Percentiles rank a stretch among this genome's conserved stretches.
Evolutionary conservation across 2,797 vertebrate genomes (phyloP).

Genomic region (Trematocara caparti): DNA sequence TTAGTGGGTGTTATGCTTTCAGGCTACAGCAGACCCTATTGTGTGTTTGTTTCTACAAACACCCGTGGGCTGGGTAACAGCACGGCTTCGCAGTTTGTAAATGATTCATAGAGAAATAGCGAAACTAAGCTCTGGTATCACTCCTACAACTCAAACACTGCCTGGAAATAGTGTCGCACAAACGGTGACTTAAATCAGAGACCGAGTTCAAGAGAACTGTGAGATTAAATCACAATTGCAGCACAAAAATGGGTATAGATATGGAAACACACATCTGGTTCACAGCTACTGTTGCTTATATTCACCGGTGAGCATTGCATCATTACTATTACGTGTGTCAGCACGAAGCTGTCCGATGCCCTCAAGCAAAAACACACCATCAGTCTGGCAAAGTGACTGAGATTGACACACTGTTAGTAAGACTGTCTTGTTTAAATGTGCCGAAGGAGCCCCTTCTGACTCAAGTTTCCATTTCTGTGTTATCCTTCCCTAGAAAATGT

Average conservation of each 20-base stretch:
- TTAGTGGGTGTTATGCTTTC: background rate
- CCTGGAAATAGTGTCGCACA: background rate
- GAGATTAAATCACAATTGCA: background rate
- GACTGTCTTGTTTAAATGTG: background rate
- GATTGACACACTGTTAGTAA: conserved; percentile 6
- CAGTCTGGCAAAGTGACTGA: background rate
- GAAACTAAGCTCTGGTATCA: conserved; percentile 19
- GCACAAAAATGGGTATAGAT: background rate
- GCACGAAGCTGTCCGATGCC: background rate
- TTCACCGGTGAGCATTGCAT: background rate
- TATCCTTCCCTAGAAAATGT: background rate
- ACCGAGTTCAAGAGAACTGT: background rate
- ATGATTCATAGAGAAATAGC: conserved; percentile 35
- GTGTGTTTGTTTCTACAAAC: conserved; percentile 28
- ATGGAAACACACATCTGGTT: conserved; percentile 21
- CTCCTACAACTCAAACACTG: conserved; percentile 37
- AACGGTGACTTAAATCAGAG: background rate
- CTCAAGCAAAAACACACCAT: background rate
- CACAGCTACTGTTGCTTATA: background rate
- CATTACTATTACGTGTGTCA: conserved; percentile 9
- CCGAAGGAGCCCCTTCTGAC: background rate
- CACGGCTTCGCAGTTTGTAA: conserved; percentile 6
- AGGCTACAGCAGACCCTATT: background rate
- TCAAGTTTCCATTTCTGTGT: background rate
- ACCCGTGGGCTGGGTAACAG: conserved; percentile 9